These are phyloP conservation scores for Saccopteryx bilineata DNA, from an alignment of 2,113 vertebrate genomes.

Conservation along the genomic window DNA sequence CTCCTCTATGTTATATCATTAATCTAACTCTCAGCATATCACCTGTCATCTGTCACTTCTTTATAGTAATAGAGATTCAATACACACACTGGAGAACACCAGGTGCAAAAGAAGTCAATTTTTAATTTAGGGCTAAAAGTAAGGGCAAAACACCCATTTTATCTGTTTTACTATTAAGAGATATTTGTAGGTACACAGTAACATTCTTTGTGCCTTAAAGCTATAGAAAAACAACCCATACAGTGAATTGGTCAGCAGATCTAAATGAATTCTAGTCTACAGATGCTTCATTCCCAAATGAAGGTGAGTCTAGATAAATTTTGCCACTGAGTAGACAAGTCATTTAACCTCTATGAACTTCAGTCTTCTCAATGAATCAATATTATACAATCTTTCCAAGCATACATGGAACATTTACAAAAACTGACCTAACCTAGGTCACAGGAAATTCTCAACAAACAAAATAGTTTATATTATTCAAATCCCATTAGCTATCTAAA, in stretches of 20 bases:
- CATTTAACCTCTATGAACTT: neutral
- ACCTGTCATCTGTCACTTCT: neutral
- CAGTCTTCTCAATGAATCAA: neutral
- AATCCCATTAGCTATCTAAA: neutral
- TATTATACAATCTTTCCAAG: neutral
- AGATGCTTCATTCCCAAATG: neutral
- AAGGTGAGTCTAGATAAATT: neutral
- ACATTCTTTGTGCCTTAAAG: neutral
- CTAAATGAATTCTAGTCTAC: neutral
- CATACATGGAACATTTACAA: neutral
- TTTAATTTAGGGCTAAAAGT: neutral
- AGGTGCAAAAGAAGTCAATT: neutral
- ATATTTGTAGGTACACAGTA: neutral
- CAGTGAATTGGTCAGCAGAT: neutral
- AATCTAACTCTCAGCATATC: neutral
- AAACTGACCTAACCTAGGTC: neutral
- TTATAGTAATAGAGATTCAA: slow-evolving; percentile 1
- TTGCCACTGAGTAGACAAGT: neutral
- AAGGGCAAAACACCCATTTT: slow-evolving; percentile 29
- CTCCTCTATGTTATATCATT: neutral
- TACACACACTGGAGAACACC: neutral
- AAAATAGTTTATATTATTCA: neutral
- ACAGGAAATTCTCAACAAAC: neutral
- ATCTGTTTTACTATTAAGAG: neutral
- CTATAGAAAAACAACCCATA: neutral